A percentile compares a stretch with the other conserved stretches of the same genome.
phyloP scores from a whole-genome alignment of 2,113 vertebrate species.

The Spermophilus dauricus region DNA sequence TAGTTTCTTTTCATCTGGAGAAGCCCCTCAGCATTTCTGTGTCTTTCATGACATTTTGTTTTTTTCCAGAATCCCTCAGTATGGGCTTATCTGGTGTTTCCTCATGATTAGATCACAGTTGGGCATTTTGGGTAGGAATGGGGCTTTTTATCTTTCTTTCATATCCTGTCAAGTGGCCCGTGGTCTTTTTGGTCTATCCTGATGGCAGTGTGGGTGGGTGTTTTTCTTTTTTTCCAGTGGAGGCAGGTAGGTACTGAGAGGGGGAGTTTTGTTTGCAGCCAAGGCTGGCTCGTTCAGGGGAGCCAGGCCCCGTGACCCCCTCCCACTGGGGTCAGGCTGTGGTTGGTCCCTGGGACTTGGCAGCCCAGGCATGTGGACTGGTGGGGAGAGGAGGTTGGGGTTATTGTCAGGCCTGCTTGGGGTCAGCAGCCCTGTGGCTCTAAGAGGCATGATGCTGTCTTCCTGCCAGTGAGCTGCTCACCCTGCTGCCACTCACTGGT shows the following conservation, averaged over 20 bases:
- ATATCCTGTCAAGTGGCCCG: not conserved
- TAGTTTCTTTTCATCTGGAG: not conserved
- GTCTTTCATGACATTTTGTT: not conserved
- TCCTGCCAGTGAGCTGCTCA: not conserved
- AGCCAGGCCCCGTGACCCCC: not conserved
- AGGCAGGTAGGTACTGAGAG: not conserved
- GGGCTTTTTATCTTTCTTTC: not conserved
- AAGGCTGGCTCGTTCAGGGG: not conserved
- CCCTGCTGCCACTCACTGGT: too few species aligned
- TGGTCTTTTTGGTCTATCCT: not conserved
- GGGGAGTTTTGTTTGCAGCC: not conserved
- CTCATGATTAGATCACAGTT: not conserved
- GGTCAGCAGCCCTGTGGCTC: not conserved
- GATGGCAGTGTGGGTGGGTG: not conserved
- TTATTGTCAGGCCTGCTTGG: rapidly evolving
- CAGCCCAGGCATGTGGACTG: not conserved
- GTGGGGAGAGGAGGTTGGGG: rapidly evolving
- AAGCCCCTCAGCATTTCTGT: not conserved
- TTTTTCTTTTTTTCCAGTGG: not conserved
- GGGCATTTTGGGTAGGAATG: not conserved
- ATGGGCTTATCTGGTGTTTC: not conserved
- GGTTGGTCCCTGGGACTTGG: rapidly evolving
- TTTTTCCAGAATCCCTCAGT: not conserved
- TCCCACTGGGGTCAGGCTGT: too few species aligned
- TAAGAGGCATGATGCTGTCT: not conserved